Evolutionary conservation across 2,888 invertebrate species (phyloP), one percentile per base, ranked within the genome.

Genomic region (Notodromas monacha): DNA sequence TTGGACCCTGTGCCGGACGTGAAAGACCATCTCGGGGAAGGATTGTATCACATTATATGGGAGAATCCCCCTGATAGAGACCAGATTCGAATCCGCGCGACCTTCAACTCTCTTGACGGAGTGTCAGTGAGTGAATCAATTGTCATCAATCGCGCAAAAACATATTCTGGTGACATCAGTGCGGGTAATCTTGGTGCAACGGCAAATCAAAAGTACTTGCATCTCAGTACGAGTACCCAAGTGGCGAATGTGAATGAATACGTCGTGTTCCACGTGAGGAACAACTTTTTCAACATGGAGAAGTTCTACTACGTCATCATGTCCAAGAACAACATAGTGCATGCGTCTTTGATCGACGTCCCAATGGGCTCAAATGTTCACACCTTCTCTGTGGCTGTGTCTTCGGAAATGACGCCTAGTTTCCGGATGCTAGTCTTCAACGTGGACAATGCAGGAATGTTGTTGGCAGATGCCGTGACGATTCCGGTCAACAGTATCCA

Each of bases 371-470:
- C 39, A 15, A 41, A 43, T 12, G 41, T 45, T 3, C 45, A 43
- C 28, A 57, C 57, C 1, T 52, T 60, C 37, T 49, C 55, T 0
- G 42, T 60, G 2, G 50, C 57, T 1, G 42, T 58, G 14, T 53
- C 56, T 4, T 40, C 54, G 15, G 55, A 57, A 37, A 60, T 60
- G 60, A 52, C 56, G 2, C 60, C 60, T 0, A 52, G 48, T 5
- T 56, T 57, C 37, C 49, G 50, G 28, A 43, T 59, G 2, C 41
- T 58, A 4, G 56, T 56, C 3, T 57, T 53, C 39, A 47, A 49
- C 39, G 41, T 55, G 3, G 45, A 49, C 3, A 39, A 42, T 8
- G 10, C 12, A 12, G 50, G 51, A 14, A 52, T 56, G 38, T 43
- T 60, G n/a, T 41, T 58, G 2, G 44, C 55, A 2, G 58, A 59